Conservation (phyloP, 2,888 invertebrate genomes). For the Polydrusus cervinus region DNA sequence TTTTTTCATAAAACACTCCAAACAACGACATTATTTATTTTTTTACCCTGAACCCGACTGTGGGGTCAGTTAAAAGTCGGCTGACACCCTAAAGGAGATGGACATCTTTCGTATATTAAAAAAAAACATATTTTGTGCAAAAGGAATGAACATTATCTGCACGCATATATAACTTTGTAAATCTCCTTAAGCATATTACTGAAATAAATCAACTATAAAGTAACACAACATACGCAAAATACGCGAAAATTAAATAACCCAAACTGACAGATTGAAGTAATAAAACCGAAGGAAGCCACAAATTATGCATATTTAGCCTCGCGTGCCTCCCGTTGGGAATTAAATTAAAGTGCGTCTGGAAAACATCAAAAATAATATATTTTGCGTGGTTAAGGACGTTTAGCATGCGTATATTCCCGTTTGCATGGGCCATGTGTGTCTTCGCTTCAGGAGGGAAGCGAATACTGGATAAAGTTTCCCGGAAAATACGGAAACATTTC, state of each 20-base stretch:
- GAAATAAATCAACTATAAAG: conserved; percentile 31
- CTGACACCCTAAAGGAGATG: too few species aligned
- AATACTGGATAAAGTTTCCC: conserved; percentile 47
- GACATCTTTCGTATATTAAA: too few species aligned
- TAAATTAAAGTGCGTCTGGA: conserved; percentile 71
- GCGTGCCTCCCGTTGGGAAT: conserved; percentile 69
- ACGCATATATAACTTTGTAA: conserved; percentile 6
- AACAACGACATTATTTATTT: too few species aligned
- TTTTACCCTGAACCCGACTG: too few species aligned
- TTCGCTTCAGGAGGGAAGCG: conserved; percentile 40
- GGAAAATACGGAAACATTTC: conserved; percentile 45
- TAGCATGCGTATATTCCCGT: conserved; percentile 65
- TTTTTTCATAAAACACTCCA: too few species aligned
- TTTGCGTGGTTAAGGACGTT: conserved; percentile 62
- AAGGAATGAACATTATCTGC: neutral
- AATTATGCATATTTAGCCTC: conserved; percentile 69
- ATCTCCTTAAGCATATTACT: conserved; percentile 9
- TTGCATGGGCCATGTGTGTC: conserved; percentile 67
- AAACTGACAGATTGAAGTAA: conserved; percentile 62
- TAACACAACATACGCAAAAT: conserved; percentile 38
- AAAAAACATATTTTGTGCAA: too few species aligned
- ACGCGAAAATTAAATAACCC: conserved; percentile 46
- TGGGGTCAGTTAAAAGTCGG: too few species aligned
- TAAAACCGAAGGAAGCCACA: conserved; percentile 67
- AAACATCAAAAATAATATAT: conserved; percentile 70